Evolutionary conservation across 2,888 invertebrate species (phyloP), one percentile per base, ranked within the genome.

Genomic region (Philopedon plagiatum): DNA sequence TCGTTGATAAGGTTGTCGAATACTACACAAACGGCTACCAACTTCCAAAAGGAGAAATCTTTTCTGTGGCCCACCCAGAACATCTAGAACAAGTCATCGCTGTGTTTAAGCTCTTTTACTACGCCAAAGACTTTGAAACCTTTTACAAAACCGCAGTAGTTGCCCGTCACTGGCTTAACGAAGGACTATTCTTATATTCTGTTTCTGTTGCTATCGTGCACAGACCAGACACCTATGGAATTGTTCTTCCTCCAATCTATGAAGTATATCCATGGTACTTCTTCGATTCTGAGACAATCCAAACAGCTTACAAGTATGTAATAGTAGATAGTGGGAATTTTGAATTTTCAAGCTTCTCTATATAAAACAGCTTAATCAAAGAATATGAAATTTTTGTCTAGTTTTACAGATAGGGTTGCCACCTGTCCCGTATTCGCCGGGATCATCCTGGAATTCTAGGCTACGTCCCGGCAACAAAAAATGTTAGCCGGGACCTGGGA

Each of bases 191-290:
- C 21, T 46, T 71, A 37, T 71, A 92, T 78, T 89, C 91, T 3
- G 83, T 91, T 63, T 88, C 88, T 69, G 85, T 89, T 19, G 91
- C 91, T 11, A 86, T 92, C 11, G 83, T 91, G 37, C 91, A 91
- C 77, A 90, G 91, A 29, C 84, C 84, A 7, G 92, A 93, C 75
- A 90, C 89, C 67, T 87, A 89, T 78, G 91, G 90, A 23, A 84
- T 93, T 64, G 86, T 90, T 39, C 84, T 93, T 8, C 93, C 94
- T n/a, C 90, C 93, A 58, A 87, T 91, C 63, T 92, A 93, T 80
- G 94, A 94, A 84, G 87, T 93, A 74, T 89, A 90, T 83, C 94
- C 94, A 0, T 89, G 91, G 76, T 89, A 88, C 84, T 93, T 92
- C 87, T 88, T 91, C 83, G 91, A 91, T 80, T 87, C 88, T 66